These are phyloP conservation scores for Hassar affinis DNA, from an alignment of 2,113 vertebrate genomes.

Conservation along the genomic window DNA sequence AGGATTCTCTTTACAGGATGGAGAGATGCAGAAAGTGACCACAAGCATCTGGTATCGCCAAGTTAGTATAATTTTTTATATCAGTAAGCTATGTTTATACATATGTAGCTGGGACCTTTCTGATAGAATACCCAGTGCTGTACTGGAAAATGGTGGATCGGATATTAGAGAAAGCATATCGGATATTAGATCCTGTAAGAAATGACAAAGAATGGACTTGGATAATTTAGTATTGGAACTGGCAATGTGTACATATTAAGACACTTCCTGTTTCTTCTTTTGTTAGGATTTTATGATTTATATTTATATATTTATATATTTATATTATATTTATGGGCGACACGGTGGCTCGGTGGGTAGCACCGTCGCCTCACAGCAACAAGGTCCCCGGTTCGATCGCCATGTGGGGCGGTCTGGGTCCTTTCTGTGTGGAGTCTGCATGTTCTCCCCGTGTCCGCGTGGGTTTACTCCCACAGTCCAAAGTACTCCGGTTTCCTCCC, in stretches of 20 bases:
- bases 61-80: constrained; percentile 63
- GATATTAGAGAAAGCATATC: background rate
- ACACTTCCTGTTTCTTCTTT: background rate
- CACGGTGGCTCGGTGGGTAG: too few relatives aligned
- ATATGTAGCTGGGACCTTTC: background rate
- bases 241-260: background rate
- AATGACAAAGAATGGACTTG: background rate
- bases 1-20: constrained; percentile 70
- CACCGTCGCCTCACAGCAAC: too few relatives aligned
- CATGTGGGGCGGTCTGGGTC: too few relatives aligned
- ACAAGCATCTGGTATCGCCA: constrained; percentile 83
- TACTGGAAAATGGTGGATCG: background rate
- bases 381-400: too few relatives aligned
- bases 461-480: too few relatives aligned
- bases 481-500: too few relatives aligned
- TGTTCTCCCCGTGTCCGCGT: too few relatives aligned
- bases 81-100: background rate
- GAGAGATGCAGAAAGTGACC: constrained; percentile 82
- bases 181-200: background rate
- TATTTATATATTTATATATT: too few relatives aligned
- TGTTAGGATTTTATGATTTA: background rate
- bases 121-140: background rate
- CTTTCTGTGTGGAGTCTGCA: too few relatives aligned
- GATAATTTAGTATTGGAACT: background rate
- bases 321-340: too few relatives aligned